Evolutionary conservation across 1,140 invertebrate genomes (phyloP).

Genomic region (Platorchestia sp.): DNA sequence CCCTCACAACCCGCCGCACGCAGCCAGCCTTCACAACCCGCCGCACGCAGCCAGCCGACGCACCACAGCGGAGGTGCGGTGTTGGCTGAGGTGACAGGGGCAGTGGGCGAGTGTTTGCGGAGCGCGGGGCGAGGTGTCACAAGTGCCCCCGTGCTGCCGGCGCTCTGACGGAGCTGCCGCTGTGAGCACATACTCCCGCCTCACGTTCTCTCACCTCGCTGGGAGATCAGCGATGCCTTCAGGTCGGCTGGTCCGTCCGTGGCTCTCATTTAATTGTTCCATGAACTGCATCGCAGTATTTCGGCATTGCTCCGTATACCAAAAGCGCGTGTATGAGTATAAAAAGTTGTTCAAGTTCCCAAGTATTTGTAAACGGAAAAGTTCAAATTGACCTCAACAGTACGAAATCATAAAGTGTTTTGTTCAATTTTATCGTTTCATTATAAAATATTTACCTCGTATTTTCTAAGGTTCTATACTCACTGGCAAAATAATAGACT

Average conservation of each 20-base stretch:
- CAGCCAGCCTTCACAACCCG: background rate
- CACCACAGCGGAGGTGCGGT: background rate
- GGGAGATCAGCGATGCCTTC: background rate
- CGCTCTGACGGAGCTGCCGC: background rate
- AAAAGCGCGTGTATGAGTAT: background rate
- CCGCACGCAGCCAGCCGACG: too few relatives aligned
- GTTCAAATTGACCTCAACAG: too few relatives aligned
- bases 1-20: too few relatives aligned
- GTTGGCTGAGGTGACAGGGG: background rate
- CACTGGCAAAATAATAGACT: too few relatives aligned
- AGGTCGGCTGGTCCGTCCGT: background rate
- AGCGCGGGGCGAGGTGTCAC: background rate
- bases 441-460: too few relatives aligned
- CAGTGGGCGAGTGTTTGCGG: background rate
- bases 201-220: background rate
- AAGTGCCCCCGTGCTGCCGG: background rate
- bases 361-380: too few relatives aligned
- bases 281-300: background rate
- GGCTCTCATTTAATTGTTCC: background rate
- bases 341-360: too few relatives aligned
- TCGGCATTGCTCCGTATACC: background rate
- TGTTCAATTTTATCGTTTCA: background rate
- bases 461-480: too few relatives aligned
- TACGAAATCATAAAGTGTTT: background rate
- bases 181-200: background rate